Base-by-base conservation (phyloP, 2,888 invertebrate species). In the Drosophila villosipedis region DNA sequence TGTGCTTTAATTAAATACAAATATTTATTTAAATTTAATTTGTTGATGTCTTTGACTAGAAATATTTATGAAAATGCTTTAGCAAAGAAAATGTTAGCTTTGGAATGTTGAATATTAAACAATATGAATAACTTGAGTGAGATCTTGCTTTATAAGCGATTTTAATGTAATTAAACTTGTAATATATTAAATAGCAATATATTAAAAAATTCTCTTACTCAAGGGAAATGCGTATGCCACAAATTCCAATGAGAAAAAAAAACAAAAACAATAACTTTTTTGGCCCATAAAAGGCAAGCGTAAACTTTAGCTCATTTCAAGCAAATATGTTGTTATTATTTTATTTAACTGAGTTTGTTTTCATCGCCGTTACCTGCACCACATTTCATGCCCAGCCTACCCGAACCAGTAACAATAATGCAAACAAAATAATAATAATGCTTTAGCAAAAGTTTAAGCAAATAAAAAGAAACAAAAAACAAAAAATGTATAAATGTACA, bases 351-450 rank as follows among this genome's bases (percentile, higher is more conserved):
- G 7, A 68, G 64, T 47, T 70, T 77, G 55, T 63, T 68, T 61
- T 28, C 41, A 22, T 55, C 67, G 58, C 53, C 71, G 53, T 54
- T 55, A 52, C 58, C 71, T 61, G 69, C 33, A 53, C 64, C 66
- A 72, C 55, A 71, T 70, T 80, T 65, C 47, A 59, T 50, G 37
- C 41, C 14, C n/a, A 30, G 37, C 41, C 9, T n/a, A 31, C 41
- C 7, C 53, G 14, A 62, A 61, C 43, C 25, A 14, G 37, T 10
- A 58, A 58, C 39, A 70, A 73, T 63, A 80, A 74, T 63, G 64
- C 61, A 63, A 73, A 63, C 60, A 78, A 74, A 78, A 80, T 74
- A 81, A 78, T 80, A 81, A 78, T 72, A 87, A 83, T 70, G 82
- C 68, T 86, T 70, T 70, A 63, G 49, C 59, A 62, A 67, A 86